These are phyloP conservation scores for Thalassoma bifasciatum DNA, from an alignment of 2,113 vertebrate species.

Conservation along the genomic window DNA sequence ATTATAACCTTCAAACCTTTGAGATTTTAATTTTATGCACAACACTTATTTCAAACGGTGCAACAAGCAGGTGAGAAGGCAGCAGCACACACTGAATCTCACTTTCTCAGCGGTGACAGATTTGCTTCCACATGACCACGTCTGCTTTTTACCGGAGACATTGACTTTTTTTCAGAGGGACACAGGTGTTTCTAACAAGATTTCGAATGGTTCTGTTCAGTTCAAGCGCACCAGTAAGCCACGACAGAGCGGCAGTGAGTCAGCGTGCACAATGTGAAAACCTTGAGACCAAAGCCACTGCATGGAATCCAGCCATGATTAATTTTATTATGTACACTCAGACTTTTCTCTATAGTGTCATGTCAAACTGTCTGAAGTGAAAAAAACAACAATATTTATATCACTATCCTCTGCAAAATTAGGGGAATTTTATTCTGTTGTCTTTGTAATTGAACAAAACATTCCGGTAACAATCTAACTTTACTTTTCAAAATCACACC, in stretches of 20 bases:
- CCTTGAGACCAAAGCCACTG: not conserved
- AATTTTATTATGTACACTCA: not conserved
- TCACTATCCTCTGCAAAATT: no score
- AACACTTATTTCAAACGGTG: not conserved
- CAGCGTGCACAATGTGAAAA: not conserved
- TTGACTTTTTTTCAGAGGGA: not conserved
- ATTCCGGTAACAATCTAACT: no score
- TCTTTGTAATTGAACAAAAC: no score
- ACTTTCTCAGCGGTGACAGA: not conserved
- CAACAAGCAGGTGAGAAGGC: not conserved
- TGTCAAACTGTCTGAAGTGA: not conserved
- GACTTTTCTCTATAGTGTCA: not conserved
- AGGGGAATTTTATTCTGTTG: no score
- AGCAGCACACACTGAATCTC: not conserved
- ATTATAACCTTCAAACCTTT: no score
- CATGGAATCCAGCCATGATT: not conserved
- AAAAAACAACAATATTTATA: not conserved
- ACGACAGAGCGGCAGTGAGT: conserved; percentile 10
- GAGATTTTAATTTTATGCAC: not conserved
- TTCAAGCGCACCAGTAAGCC: conserved; percentile 10
- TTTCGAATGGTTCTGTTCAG: not conserved
- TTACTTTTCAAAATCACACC: no score
- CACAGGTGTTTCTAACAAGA: conserved; percentile 2
- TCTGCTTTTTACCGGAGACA: not conserved
- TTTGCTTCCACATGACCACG: not conserved